Base-by-base conservation (phyloP, 1,140 invertebrate species). In the Halesus radiatus region DNA sequence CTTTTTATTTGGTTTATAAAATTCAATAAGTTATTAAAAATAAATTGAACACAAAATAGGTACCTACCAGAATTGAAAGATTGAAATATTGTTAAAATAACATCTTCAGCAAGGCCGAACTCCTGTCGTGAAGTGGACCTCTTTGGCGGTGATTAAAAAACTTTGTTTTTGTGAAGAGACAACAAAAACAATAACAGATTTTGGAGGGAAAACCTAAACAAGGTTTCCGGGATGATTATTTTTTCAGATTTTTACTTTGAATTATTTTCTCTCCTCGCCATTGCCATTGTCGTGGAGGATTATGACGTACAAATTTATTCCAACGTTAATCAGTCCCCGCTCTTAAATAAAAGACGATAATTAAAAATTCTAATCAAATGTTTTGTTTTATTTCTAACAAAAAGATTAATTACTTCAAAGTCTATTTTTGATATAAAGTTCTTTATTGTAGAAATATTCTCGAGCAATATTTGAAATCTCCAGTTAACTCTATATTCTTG, bases 121-220 rank as follows among this genome's bases (percentile, higher is more conserved):
- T 78, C 52, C n/a, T 54, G 23, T 20, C 62, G 81, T 82, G 81
- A 80, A 80, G 26, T 45, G 20, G 1, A 23, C 22, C 78, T 45
- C 56, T 23, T 52, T 60, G 73, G 70, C 74, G 37, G 78, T 83
- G 81, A 83, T 83, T 83, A 83, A 83, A 82, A 83, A 83, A 83
- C 81, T 79, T 83, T 80, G 81, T 79, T 82, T 45, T 82, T 82
- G 81, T 80, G 81, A 78, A 37, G 70, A 78, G 78, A 83, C 81
- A 80, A 78, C 81, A 83, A 83, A 83, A 83, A 83, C 79, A 83
- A 83, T 83, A 83, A 77, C 78, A 45, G 78, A 82, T 82, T 82
- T 82, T 76, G 78, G 78, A 82, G 81, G 78, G 73, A 82, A 76
- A 82, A 82, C 60, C 62, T 74, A 82, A 81, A 82, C 74, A 76